Evolutionary conservation across 2,113 vertebrate genomes (phyloP).

Genomic region (Dromiciops gliroides): DNA sequence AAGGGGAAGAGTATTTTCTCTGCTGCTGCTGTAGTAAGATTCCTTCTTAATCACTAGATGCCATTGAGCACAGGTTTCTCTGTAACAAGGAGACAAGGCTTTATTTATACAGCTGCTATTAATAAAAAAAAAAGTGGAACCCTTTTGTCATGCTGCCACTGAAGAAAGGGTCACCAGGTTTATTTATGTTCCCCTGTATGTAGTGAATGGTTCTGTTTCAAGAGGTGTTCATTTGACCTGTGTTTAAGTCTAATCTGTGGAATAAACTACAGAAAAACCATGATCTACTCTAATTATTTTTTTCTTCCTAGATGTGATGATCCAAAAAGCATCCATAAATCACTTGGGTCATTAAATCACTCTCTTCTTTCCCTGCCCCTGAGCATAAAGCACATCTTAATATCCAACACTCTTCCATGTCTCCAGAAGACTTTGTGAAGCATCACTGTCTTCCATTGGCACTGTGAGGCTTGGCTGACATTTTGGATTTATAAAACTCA

Average conservation of each 20-base stretch:
- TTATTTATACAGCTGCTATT: neutral
- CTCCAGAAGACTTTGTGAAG: constrained; percentile 12
- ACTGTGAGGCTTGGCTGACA: neutral
- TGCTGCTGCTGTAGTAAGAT: too few relatives aligned
- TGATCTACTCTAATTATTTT: neutral
- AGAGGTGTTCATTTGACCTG: neutral
- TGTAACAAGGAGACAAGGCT: neutral
- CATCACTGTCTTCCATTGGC: neutral
- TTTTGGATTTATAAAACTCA: neutral
- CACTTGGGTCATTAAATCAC: neutral
- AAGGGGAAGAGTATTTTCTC: neutral
- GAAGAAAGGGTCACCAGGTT: neutral
- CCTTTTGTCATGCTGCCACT: neutral
- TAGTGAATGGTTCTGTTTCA: neutral
- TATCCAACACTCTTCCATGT: neutral
- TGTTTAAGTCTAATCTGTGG: neutral
- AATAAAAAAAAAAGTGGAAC: neutral
- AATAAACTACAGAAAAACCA: neutral
- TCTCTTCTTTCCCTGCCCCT: neutral
- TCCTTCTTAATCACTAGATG: neutral
- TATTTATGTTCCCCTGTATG: neutral
- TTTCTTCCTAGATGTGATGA: neutral
- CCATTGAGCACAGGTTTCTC: neutral
- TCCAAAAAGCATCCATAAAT: neutral
- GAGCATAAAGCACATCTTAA: constrained; percentile 17